phyloP scores from a whole-genome alignment of 2,888 invertebrate species.

The Adelognathus sp. region DNA sequence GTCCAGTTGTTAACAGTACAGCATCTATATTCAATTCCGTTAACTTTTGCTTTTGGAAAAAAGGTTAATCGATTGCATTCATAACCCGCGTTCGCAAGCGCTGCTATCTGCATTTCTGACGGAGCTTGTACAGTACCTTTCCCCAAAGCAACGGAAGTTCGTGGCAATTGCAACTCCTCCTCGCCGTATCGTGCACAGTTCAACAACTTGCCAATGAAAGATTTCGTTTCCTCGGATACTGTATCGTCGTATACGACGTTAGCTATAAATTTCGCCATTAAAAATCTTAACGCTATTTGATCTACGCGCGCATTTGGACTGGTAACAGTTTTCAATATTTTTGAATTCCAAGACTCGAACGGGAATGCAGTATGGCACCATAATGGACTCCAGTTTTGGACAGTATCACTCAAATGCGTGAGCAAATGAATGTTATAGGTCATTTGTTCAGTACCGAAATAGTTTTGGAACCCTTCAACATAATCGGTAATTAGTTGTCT shows the following conservation, averaged over 20 bases:
- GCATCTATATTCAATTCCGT: background rate
- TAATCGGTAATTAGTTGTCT: slow-evolving; percentile 11
- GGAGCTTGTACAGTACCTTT: background rate
- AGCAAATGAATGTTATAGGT: slow-evolving; percentile 46
- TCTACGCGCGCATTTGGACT: background rate
- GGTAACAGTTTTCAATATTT: slow-evolving; percentile 31
- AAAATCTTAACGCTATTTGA: slow-evolving; percentile 17
- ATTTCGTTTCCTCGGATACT: background rate
- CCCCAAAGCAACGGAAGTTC: background rate
- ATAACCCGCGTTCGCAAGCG: background rate
- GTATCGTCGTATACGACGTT: background rate
- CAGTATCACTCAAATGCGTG: slow-evolving; percentile 23
- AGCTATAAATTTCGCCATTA: slow-evolving; percentile 14
- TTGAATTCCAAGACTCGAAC: slow-evolving; percentile 49
- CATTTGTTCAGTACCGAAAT: slow-evolving; percentile 41
- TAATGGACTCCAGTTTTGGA: slow-evolving; percentile 39
- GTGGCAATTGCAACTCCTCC: background rate
- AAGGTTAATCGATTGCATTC: background rate
- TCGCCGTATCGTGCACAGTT: background rate
- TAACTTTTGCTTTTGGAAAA: background rate
- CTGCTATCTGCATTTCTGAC: background rate
- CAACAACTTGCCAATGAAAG: background rate
- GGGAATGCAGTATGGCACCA: slow-evolving; percentile 37
- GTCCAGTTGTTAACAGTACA: background rate
- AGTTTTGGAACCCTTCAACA: slow-evolving; percentile 17